Base-by-base conservation (phyloP, 2,797 vertebrate genomes). In the Lophotriccus pileatus region DNA sequence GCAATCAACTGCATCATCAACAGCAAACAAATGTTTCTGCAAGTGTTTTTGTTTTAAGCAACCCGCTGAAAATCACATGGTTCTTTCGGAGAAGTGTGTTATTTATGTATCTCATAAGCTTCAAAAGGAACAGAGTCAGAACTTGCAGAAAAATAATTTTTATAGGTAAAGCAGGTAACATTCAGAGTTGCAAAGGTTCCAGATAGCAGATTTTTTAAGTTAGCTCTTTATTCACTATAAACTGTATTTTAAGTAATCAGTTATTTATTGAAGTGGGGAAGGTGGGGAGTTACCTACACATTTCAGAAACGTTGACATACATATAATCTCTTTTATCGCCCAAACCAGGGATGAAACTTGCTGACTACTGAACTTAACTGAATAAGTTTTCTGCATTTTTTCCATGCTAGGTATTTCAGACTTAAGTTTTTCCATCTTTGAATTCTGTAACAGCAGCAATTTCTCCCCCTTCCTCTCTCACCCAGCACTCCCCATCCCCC, bases 41-140 rank as follows among this genome's bases (percentile, higher is more conserved):
- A 89, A 94, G 69, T 89, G 62, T 78, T 91, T 95, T 85, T 93
- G 68, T 95, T 95, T 94, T 91, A 91, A 94, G 78, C 55, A 94
- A 75, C 67, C 53, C n/a, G 25, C 82, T 82, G 64, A 89, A 82
- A 89, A 86, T 86, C 46, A 81, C 56, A 64, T 25, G 46, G 60
- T 43, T 87, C 70, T 82, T 76, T 67, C 0, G 0, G 64, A 90
- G 53, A 44, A 63, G 32, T 28, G 30, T 14, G n/a, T 82, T 91
- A 94, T 93, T 94, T 95, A 90, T 82, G 60, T 84, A 82, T 62
- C 62, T 94, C 80, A 78, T 89, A 95, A 84, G 84, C 80, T 87
- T 95, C 92, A 95, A 95, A 94, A 86, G 74, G 60, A 95, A 74
- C 41, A 34, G 64, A 94, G 50, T 81, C 66, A 75, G 76, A 93